Conservation (phyloP, 2,888 invertebrate genomes). For the Lepetodrilus schrolli region DNA sequence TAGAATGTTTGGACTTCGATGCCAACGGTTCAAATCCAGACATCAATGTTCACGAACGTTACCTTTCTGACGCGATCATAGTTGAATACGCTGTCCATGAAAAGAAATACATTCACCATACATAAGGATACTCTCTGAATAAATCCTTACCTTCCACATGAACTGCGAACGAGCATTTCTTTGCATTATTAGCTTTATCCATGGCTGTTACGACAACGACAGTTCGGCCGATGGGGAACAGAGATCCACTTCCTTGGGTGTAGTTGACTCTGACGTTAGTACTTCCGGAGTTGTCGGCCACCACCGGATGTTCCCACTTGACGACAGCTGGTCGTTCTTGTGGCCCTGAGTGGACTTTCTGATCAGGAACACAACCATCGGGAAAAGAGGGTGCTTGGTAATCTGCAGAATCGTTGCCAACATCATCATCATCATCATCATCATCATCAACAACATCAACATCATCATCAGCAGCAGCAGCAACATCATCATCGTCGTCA, state of each 20-base stretch:
- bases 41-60: too few species aligned
- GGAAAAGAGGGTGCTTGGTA: not conserved
- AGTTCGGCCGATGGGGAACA: not conserved
- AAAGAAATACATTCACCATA: too few species aligned
- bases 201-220: not conserved
- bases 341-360: not conserved
- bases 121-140: too few species aligned
- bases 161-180: conserved; percentile 1
- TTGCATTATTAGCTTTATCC: not conserved
- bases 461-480: too few species aligned
- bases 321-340: not conserved
- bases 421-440: too few species aligned
- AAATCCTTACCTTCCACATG: not conserved
- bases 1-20: too few species aligned
- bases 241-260: not conserved
- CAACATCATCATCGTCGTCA: too few species aligned
- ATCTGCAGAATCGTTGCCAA: not conserved
- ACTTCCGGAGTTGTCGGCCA: conserved; percentile 2
- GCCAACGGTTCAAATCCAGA: too few species aligned
- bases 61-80: too few species aligned
- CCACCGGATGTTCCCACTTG: not conserved
- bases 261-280: not conserved
- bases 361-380: not conserved
- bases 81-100: too few species aligned
- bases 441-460: too few species aligned